Base-by-base conservation (phyloP, 2,113 vertebrate species). In the Grantiella picta region DNA sequence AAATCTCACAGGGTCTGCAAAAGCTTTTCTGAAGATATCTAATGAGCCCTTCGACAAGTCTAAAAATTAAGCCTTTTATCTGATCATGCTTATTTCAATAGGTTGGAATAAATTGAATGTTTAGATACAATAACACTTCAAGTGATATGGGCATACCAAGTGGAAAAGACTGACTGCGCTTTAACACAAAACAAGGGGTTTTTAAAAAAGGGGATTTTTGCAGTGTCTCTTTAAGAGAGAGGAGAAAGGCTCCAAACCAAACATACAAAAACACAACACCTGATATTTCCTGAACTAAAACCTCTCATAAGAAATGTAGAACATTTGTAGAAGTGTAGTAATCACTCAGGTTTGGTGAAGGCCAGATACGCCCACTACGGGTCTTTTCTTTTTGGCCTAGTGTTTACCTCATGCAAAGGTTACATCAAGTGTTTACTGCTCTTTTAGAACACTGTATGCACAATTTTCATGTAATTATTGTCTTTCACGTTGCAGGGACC, bases 241-340 rank as follows among this genome's bases (percentile, higher is more conserved):
- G 1, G 4, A 6, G 12, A 68, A 78, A 54, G 3, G 2, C 5
- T 18, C 6, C 12, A 11, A 86, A 42, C 0, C 11, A 27, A 29
- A 5, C 1, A 25, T 33, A 54, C 3, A 23, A 3, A 59, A 52
- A 8, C 2, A 13, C 24, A 80, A 5, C 3, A 24, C 21, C 7
- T 86, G 7, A 12, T 68, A 35, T 42, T 54, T 80, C 12, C 35
- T 47, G 7, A 59, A 69, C 33, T n/a, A 9, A 64, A 88, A 66
- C 9, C 13, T 31, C 18, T 71, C 10, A n/a, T 22, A 2, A 60
- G 35, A 80, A 42, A 66, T 4, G 3, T n/a, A 61, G 25, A 66
- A 79, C 1, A 38, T 38, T 38, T 38, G 38, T 38, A 38, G 38
- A 10, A 63, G 3, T 33, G 8, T 44, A 44, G 4, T 36, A 61